phyloP scores from a whole-genome alignment of 1,140 invertebrate genomes.

The Leptoteleia sp. region DNA sequence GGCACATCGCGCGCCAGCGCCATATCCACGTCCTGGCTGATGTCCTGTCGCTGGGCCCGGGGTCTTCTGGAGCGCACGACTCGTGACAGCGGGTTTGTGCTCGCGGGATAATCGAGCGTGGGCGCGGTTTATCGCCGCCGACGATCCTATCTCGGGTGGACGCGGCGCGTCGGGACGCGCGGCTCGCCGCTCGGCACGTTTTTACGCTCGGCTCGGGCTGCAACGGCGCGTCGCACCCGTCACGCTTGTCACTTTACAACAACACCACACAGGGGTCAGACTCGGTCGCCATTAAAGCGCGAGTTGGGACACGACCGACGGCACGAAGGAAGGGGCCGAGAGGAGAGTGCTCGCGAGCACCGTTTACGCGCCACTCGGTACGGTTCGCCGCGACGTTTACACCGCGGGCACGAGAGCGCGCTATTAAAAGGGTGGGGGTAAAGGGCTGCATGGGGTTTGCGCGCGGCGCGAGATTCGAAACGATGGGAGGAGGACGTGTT shows the following conservation, averaged over 20 bases:
- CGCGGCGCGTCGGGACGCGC: conserved; percentile 17
- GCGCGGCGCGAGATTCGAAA: too few species aligned
- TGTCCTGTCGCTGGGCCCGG: conserved; percentile 10
- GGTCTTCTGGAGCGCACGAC: conserved; percentile 10
- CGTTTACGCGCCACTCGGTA: neutral
- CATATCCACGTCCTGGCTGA: conserved; percentile 17
- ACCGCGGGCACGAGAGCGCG: neutral
- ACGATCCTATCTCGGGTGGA: neutral
- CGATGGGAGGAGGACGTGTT: too few species aligned
- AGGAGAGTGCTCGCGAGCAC: neutral
- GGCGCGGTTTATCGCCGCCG: conserved; percentile 30
- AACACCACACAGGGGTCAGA: conserved; percentile 72
- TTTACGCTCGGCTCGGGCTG: conserved; percentile 7
- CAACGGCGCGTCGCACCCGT: conserved; percentile 49
- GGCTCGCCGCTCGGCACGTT: conserved; percentile 1
- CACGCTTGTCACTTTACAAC: conserved; percentile 73
- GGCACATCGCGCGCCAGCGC: conserved; percentile 32
- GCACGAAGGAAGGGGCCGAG: conserved; percentile 28
- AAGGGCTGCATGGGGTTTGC: too few species aligned
- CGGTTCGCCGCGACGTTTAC: conserved; percentile 6
- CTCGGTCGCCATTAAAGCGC: conserved; percentile 79
- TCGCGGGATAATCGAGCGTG: conserved; percentile 31
- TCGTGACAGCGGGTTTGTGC: too few species aligned
- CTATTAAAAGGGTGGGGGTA: too few species aligned
- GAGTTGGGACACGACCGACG: conserved; percentile 59